Evolutionary conservation across 2,113 vertebrate genomes (phyloP), one percentile per base, ranked within the genome.

Genomic region (Nycticebus coucang): DNA sequence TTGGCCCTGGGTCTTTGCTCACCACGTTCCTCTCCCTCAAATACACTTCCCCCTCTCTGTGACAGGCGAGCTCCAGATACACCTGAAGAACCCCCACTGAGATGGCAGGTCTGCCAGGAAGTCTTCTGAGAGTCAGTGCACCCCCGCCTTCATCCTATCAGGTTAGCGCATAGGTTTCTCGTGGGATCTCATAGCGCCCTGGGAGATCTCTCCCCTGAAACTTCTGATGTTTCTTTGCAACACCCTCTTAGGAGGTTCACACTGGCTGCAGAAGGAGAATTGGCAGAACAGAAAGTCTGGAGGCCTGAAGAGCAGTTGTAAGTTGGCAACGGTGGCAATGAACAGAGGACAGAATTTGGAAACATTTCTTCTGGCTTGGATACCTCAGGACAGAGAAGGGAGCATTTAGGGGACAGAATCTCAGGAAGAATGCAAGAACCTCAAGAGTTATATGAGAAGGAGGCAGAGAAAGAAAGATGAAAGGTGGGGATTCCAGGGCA

Each of bases 141-240:
- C 18, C 14, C 2, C 7, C 17, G 22, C n/a, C 64, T 62, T 21
- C 53, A 3, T 15, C 0, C 24, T 2, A 30, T 8, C 0, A 2
- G 30, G 68, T 77, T 21, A 77, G n/a, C 26, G 28, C 22, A 4
- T 30, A 62, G 60, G 24, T 26, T 64, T 64, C 62, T 64, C 11
- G 12, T 64, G 18, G 33, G 18, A 62, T 37, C 13, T 24, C 45
- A 5, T 0, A 82, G 28, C 8, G 72, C 11, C 4, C 14, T 14
- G 30, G 9, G 17, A 0, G 19, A 33, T 79, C 37, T 62, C 26
- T 57, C 62, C 74, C 37, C 81, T 41, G 55, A 33, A 33, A 60
- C 37, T 77, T 15, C 22, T 14, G 8, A 1, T 26, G 37, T 7
- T 57, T 9, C 53, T 30, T 17, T n/a, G 45, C 53, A 33, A 37